phyloP scores from a whole-genome alignment of 2,888 invertebrate species.

The Gasteruption jaculator region DNA sequence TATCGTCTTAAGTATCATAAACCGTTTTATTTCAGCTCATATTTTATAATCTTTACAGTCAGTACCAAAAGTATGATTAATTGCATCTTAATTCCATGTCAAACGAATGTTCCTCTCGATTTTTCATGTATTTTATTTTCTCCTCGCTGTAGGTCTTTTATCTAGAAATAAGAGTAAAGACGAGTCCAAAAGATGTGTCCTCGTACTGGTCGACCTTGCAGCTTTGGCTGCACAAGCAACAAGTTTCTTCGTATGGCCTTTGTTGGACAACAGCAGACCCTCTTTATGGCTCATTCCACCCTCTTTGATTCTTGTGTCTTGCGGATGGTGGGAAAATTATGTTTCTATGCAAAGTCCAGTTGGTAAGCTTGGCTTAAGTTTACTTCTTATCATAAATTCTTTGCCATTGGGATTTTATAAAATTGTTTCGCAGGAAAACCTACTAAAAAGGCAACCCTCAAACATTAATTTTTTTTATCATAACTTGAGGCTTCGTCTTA shows the following conservation, averaged over 20 bases:
- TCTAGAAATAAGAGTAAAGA: conserved; percentile 71
- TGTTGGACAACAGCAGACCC: conserved; percentile 66
- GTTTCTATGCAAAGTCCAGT: conserved; percentile 82
- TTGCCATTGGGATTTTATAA: no score
- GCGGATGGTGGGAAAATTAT: conserved; percentile 99
- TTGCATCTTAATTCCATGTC: no score
- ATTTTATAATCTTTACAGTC: no score
- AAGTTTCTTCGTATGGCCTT: conserved; percentile 89
- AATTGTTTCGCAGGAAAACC: no score
- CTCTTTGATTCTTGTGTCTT: conserved; percentile 78
- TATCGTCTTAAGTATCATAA: no score
- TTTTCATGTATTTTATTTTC: conserved; percentile 15
- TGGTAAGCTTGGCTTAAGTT: conserved; percentile 58
- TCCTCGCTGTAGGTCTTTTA: conserved; percentile 68
- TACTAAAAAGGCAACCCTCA: conserved; percentile 5
- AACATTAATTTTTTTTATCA: conserved; percentile 4
- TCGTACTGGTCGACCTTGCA: conserved; percentile 77
- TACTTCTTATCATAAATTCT: no score
- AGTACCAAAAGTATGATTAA: no score
- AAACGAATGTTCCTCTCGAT: no score
- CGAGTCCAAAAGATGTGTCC: conserved; percentile 72
- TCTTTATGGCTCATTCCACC: conserved; percentile 83
- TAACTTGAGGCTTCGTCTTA: no score
- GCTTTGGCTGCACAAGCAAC: conserved; percentile 87
- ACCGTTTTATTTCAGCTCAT: no score